Evolutionary conservation across 2,888 invertebrate species (phyloP).

Genomic region (Ypsolopha sequella): DNA sequence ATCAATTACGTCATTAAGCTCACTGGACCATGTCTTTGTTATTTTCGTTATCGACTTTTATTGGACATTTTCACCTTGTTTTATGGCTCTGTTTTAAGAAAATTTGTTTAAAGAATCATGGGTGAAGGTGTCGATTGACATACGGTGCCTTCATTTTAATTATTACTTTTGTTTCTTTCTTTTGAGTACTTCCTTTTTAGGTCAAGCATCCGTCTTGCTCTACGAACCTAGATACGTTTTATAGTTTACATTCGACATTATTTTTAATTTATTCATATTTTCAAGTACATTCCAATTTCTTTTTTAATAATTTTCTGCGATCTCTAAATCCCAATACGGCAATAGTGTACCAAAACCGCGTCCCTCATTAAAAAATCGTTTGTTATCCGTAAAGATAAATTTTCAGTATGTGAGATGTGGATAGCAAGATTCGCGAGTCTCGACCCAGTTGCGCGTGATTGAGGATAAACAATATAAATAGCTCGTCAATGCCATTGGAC

Average conservation of each 20-base stretch:
- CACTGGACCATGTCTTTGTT: conserved; percentile 4
- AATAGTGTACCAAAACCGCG: neutral
- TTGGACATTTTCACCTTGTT: neutral
- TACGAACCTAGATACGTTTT: no score
- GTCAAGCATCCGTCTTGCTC: no score
- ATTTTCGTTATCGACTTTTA: neutral
- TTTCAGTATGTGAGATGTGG: conserved; percentile 44
- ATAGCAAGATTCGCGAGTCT: conserved; percentile 62
- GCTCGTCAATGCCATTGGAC: conserved; percentile 56
- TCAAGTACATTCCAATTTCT: no score
- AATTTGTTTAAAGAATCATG: no score
- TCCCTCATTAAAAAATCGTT: neutral
- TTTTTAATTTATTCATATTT: no score
- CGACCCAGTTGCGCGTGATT: conserved; percentile 66
- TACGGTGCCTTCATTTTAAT: no score
- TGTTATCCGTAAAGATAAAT: neutral
- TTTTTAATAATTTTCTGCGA: neutral
- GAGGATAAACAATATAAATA: conserved; percentile 71
- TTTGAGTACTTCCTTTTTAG: no score
- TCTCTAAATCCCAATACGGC: neutral
- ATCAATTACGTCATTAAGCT: conserved; percentile 14
- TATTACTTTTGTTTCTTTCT: no score
- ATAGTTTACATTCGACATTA: no score
- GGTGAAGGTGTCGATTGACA: no score
- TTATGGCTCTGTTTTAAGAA: neutral